Percentiles rank a stretch among this genome's conserved stretches.
Evolutionary conservation across 2,113 vertebrate species (phyloP).

Genomic region (Gnathonemus echidnorhynchus): DNA sequence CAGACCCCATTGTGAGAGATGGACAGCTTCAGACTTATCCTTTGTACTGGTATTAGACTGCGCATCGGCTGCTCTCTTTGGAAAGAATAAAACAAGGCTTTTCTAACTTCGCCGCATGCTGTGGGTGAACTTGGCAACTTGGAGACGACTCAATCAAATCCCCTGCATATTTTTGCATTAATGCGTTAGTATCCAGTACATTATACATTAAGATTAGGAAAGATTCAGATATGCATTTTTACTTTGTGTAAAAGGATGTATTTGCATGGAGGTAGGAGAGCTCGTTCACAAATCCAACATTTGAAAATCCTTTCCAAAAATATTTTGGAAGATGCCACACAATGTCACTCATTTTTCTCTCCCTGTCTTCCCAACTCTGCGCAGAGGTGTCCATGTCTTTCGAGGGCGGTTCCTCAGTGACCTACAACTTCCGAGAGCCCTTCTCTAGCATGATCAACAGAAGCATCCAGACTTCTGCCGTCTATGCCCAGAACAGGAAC

Average conservation of each 20-base stretch:
- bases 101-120: slow-evolving; percentile 17
- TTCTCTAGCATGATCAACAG: slow-evolving; percentile 70
- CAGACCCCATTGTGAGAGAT: background rate
- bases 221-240: background rate
- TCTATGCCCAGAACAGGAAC: slow-evolving; percentile 58
- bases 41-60: slow-evolving; percentile 23
- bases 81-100: background rate
- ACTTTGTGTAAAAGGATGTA: slow-evolving; percentile 1
- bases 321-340: background rate
- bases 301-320: slow-evolving; percentile 13
- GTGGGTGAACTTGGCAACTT: slow-evolving; percentile 18
- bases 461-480: slow-evolving; percentile 60
- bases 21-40: slow-evolving; percentile 18
- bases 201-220: slow-evolving; percentile 6
- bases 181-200: slow-evolving; percentile 16
- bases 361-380: slow-evolving; percentile 26
- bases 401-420: slow-evolving; percentile 67
- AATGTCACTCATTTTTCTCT: background rate
- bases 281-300: background rate
- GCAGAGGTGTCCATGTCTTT: slow-evolving; percentile 77
- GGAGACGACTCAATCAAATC: slow-evolving; percentile 7
- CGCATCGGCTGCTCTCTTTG: background rate
- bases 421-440: slow-evolving; percentile 73
- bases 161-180: slow-evolving; percentile 36
- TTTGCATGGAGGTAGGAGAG: slow-evolving; percentile 21